A percentile compares a stretch with the other conserved stretches of the same genome.
phyloP scores from a whole-genome alignment of 1,140 invertebrate species.

The Plodia interpunctella region DNA sequence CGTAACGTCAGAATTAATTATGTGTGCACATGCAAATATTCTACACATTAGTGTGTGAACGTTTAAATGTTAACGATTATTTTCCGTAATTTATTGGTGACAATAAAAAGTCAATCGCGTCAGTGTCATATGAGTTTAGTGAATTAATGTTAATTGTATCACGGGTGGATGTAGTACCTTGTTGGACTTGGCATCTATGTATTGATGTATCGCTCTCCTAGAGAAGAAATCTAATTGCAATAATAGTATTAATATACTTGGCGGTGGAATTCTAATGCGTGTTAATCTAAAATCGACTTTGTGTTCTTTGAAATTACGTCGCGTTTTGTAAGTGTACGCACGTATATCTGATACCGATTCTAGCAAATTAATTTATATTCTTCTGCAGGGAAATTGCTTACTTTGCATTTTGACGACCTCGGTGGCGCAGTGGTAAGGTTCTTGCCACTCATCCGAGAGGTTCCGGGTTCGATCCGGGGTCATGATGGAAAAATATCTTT shows the following conservation, averaged over 20 bases:
- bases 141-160: conserved; percentile 31
- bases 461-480: too few relatives aligned
- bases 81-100: conserved; percentile 35
- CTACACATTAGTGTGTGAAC: conserved; percentile 34
- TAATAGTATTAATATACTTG: background rate
- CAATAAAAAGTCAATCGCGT: conserved; percentile 46
- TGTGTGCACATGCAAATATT: conserved; percentile 34
- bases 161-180: conserved; percentile 29
- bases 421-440: too few relatives aligned
- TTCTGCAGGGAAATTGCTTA: too few relatives aligned
- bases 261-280: background rate
- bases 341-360: too few relatives aligned
- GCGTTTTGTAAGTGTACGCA: background rate
- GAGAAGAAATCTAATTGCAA: conserved; percentile 9
- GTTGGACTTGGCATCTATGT: conserved; percentile 32
- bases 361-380: too few relatives aligned
- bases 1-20: conserved; percentile 13
- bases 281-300: too few relatives aligned
- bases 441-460: too few relatives aligned
- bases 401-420: too few relatives aligned
- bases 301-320: background rate
- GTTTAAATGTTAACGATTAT: conserved; percentile 28
- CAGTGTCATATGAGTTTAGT: conserved; percentile 44
- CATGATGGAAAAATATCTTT: too few relatives aligned
- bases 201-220: conserved; percentile 19